Evolutionary conservation across 2,888 invertebrate genomes (phyloP).

Genomic region (Dyspetes luteomarginatus): DNA sequence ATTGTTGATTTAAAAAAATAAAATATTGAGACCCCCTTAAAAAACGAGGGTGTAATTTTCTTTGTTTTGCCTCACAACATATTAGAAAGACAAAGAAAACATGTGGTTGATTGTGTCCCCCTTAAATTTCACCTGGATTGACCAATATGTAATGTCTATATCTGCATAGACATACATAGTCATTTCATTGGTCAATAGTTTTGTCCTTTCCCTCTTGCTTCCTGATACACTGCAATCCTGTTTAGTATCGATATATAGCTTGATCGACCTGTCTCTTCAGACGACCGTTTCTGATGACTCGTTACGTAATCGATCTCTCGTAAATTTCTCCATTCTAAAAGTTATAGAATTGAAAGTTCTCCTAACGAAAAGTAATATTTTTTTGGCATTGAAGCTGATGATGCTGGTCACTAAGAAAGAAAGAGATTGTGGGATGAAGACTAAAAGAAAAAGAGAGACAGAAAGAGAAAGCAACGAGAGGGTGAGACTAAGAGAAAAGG

Average conservation of each 20-base stretch:
- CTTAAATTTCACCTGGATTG: too few relatives aligned
- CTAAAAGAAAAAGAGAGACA: neutral
- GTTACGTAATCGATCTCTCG: neutral
- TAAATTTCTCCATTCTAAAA: conserved; percentile 18
- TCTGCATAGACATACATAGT: conserved; percentile 34
- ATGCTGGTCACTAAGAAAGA: conserved; percentile 72
- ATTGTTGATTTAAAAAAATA: too few relatives aligned
- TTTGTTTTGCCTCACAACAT: too few relatives aligned
- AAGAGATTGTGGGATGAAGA: conserved; percentile 22
- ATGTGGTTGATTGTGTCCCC: too few relatives aligned
- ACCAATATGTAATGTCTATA: too few relatives aligned
- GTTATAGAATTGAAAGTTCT: neutral
- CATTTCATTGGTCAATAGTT: conserved; percentile 36
- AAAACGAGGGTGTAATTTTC: too few relatives aligned
- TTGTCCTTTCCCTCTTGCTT: conserved; percentile 19
- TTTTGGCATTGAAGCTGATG: too few relatives aligned
- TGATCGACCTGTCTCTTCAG: neutral
- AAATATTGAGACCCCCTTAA: too few relatives aligned
- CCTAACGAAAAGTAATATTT: too few relatives aligned
- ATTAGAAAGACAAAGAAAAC: too few relatives aligned
- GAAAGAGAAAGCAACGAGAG: conserved; percentile 18
- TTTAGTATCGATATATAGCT: neutral
- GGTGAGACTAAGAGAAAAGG: too few relatives aligned
- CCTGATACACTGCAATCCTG: conserved; percentile 27
- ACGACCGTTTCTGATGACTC: conserved; percentile 15